Base-by-base conservation (phyloP, 1,140 invertebrate species). In the Caenorhabditis inopinata region DNA sequence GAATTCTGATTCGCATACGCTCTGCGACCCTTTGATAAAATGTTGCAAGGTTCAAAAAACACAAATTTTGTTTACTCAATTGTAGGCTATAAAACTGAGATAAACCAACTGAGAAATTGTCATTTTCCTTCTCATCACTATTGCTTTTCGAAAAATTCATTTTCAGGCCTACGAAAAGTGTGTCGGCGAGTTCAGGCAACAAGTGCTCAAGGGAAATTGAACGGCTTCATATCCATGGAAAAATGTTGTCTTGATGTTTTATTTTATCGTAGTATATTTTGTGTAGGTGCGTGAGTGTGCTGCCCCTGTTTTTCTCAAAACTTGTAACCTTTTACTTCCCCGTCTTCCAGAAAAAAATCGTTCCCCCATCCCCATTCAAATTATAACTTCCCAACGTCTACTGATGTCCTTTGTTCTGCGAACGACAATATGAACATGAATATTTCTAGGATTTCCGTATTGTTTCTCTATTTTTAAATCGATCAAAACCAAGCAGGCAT, bases 141-240 rank as follows among this genome's bases (percentile, higher is more conserved):
- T n/a, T n/a, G n/a, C n/a, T n/a, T n/a, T n/a, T n/a, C n/a, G n/a
- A n/a, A n/a, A n/a, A n/a, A n/a, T n/a, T n/a, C n/a, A n/a, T n/a
- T 68, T 68, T 12, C 32, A 68, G 58, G 58, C 48, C 0, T 79
- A 46, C 68, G 78, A 79, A n/a, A 46, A 74, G 23, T 79, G 78
- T 45, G 78, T 74, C 14, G 78, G 45, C 46, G 62, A 79, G 12
- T 79, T 79, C 78, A 58, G 78, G 12, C 48, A 51, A 23, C 62
- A 79, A 75, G 78, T 79, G 42, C 78, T 79, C 62, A 74, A 79
- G 14, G 78, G 78, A 48, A 51, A 79, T 45, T 79, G 32, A 68
- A 32, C n/a, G 11, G 35, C 51, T 25, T 53, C 58, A 68, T 68
- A 68, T 68, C 53, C 11, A 38, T 42, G 4, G 12, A 21, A 38